phyloP scores from a whole-genome alignment of 1,140 invertebrate species.

The Danaus plexippus region DNA sequence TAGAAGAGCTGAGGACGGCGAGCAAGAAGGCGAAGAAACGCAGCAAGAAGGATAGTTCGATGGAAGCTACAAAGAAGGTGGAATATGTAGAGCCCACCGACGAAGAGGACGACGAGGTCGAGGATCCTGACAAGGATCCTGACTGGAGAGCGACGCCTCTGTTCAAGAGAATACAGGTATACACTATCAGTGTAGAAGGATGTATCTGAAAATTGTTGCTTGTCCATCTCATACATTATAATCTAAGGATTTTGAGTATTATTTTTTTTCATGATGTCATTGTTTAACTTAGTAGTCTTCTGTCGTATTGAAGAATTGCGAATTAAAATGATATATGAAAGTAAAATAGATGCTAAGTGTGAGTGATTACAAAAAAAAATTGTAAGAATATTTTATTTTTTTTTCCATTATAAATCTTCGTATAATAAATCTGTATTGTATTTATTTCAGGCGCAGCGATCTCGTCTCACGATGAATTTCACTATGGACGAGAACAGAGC shows the following conservation, averaged over 20 bases:
- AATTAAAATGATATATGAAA: too few relatives aligned
- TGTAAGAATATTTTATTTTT: too few relatives aligned
- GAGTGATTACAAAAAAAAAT: too few relatives aligned
- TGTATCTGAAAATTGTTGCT: too few relatives aligned
- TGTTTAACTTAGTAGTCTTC: too few relatives aligned
- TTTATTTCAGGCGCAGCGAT: constrained; percentile 41
- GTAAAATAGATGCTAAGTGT: too few relatives aligned
- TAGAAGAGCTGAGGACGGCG: constrained; percentile 55
- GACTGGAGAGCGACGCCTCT: constrained; percentile 79
- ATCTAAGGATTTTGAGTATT: too few relatives aligned
- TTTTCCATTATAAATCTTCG: neutral
- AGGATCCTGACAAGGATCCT: constrained; percentile 75
- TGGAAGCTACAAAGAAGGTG: constrained; percentile 30
- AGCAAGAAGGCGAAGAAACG: constrained; percentile 46
- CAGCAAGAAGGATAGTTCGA: constrained; percentile 30
- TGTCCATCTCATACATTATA: too few relatives aligned
- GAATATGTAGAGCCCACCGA: constrained; percentile 47
- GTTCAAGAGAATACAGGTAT: constrained; percentile 60
- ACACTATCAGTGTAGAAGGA: neutral
- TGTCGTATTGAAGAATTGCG: too few relatives aligned
- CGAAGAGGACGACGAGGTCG: constrained; percentile 54
- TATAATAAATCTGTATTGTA: neutral
- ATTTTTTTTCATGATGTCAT: too few relatives aligned
- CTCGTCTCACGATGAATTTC: constrained; percentile 59
- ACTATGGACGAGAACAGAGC: constrained; percentile 20